These are phyloP conservation scores for Cantharis lateralis DNA, from an alignment of 2,888 invertebrate genomes.

Conservation along the genomic window DNA sequence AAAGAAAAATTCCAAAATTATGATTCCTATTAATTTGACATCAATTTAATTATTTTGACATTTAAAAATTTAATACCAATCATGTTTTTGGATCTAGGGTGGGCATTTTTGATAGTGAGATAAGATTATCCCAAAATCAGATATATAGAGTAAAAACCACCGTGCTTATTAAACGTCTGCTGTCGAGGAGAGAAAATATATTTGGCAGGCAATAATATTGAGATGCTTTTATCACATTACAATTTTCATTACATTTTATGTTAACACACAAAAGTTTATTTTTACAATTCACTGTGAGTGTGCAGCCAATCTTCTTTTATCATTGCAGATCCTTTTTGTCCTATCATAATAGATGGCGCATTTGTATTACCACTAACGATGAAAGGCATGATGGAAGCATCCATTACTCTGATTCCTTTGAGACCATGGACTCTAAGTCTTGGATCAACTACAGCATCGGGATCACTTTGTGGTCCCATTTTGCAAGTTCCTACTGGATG, in stretches of 20 bases:
- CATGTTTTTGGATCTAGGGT: constrained; percentile 4
- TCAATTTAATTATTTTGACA: not conserved
- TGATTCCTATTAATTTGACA: not conserved
- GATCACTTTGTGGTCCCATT: constrained; percentile 77
- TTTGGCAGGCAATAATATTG: too few species aligned
- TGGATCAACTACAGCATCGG: constrained; percentile 73
- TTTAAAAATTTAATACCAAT: not conserved
- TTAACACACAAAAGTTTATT: not conserved
- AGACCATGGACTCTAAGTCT: constrained; percentile 71
- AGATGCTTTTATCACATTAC: not conserved
- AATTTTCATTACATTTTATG: not conserved
- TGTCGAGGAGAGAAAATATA: not conserved
- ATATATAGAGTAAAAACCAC: too few species aligned
- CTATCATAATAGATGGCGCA: constrained; percentile 57
- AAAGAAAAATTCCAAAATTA: not conserved
- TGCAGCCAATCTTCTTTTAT: constrained; percentile 50
- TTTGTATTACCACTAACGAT: constrained; percentile 65
- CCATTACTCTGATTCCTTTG: constrained; percentile 70
- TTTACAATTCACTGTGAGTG: constrained; percentile 24
- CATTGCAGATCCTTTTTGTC: constrained; percentile 58
- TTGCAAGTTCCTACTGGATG: constrained; percentile 58
- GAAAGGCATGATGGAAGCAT: constrained; percentile 82
- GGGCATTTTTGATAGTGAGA: too few species aligned
- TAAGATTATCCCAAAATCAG: too few species aligned
- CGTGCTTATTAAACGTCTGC: too few species aligned